Base-by-base conservation (phyloP, 92 coral and sea anemone genomes). In the Phenganax subtilis region DNA sequence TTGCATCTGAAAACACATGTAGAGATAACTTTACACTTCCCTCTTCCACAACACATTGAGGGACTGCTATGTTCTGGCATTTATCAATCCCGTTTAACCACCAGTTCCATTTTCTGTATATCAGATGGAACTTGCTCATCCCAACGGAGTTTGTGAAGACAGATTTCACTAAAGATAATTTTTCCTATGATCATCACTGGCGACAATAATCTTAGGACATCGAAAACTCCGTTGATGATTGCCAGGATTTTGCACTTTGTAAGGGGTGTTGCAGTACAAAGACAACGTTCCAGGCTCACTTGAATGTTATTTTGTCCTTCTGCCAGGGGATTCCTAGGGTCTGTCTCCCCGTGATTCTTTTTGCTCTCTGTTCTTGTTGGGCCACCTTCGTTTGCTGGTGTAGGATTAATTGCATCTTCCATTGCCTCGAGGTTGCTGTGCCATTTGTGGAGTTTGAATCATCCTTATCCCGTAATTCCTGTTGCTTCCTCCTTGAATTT, bases 291-390 rank as follows among this genome's bases (percentile, higher is more conserved):
- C 56, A 88, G 66, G 82, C 60, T 75, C 9, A 85, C 75, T 15
- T 80, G 30, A 27, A 70, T 6, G 80, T 78, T 80, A 88, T 89
- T 16, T 62, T 59, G 3, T 69, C 8, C 80, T 87, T 80, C 57
- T 87, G 77, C 90, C 96, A 91, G 5, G 72, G 85, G 8, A 87
- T 81, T 31, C 96, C 96, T 52, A 89, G 80, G 37, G 87, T 87
- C 84, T 89, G 51, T 73, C 86, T 58, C 81, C 27, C 6, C 30
- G 15, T 9, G 44, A 66, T 7, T 51, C 16, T 2, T 20, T 76
- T 12, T 52, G 55, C 28, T 31, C 74, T 47, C 80, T 63, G 65
- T 15, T 55, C 27, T 29, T 55, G 7, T 12, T 6, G 7, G 54
- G 51, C 10, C 0, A 28, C 17, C 62, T 20, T 53, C 28, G 16